phyloP scores from a whole-genome alignment of 2,888 invertebrate species.

The Tridacna gigas region DNA sequence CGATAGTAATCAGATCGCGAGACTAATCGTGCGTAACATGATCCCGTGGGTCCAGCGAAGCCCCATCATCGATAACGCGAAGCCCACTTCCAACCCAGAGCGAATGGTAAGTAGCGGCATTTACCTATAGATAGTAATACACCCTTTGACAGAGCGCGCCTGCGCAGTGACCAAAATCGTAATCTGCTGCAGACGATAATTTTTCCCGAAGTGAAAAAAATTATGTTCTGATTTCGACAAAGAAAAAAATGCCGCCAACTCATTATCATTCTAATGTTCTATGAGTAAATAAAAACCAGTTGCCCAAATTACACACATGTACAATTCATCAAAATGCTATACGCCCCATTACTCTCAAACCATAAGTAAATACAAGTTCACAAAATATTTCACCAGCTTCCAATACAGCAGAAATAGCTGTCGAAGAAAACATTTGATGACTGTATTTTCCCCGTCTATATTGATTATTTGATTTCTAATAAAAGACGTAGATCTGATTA shows the following conservation, averaged over 20 bases:
- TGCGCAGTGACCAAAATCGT: constrained; percentile 58
- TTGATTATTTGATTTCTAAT: no score
- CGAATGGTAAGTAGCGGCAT: background rate
- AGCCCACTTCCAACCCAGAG: background rate
- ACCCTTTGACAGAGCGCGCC: constrained; percentile 37
- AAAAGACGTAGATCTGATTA: no score
- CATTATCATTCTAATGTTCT: background rate
- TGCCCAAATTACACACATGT: background rate
- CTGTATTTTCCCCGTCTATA: no score
- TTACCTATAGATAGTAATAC: constrained; percentile 22
- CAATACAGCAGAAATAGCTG: no score
- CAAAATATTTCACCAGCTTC: no score
- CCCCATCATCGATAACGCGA: constrained; percentile 39
- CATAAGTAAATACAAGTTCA: background rate
- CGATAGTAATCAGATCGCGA: constrained; percentile 60
- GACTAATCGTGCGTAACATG: constrained; percentile 54
- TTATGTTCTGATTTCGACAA: background rate
- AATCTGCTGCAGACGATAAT: constrained; percentile 59
- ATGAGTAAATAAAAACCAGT: background rate
- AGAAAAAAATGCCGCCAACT: background rate
- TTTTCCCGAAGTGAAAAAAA: constrained; percentile 7
- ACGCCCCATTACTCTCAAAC: background rate
- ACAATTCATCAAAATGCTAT: background rate
- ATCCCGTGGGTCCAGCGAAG: constrained; percentile 47
- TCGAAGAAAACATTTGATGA: no score